Base-by-base conservation (phyloP, 2,113 vertebrate species). In the Vulpes lagopus region DNA sequence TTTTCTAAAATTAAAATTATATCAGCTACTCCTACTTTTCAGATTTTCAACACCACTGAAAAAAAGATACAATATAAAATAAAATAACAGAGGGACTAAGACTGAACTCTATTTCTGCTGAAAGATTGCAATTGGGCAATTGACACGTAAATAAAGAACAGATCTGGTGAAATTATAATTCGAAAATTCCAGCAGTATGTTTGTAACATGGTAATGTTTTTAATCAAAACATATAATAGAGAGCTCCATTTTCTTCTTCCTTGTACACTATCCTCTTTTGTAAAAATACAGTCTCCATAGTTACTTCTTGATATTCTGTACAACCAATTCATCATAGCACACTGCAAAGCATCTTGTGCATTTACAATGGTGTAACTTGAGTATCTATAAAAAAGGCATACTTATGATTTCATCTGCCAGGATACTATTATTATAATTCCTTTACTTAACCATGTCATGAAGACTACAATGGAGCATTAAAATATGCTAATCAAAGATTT, bases 1-100 rank as follows among this genome's bases (percentile, higher is more conserved):
- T 67, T 85, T 95, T 5, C 53, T 8, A n/a, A 38, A 93, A 27
- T 69, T 94, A 79, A 96, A 87, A 76, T 91, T 53, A 7, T 43
- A 92, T 55, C 20, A 94, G 27, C 12, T 93, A 59, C 15, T 78
- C 49, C 17, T 60, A 60, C 0, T 69, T 86, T 80, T 69, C n/a
- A 88, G 2, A 69, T 59, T 73, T 92, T 25, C 27, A 84, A 30
- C 10, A 92, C 30, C 16, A 49, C 15, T 71, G 35, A 32, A 12
- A 27, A 60, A 27, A 55, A 74, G 9, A 64, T 38, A 30, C 22
- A 67, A 86, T 38, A 30, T 27, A 67, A 86, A 71, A 59, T 35
- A 64, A n/a, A 92, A 59, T 53, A 69, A 53, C 8, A 57, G 20
- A 15, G 12, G 1, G 12, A 60, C 19, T 38, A 67, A 73, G 11